These are phyloP conservation scores for Gandaritis pyraliata DNA, from an alignment of 2,888 invertebrate genomes.

Conservation along the genomic window DNA sequence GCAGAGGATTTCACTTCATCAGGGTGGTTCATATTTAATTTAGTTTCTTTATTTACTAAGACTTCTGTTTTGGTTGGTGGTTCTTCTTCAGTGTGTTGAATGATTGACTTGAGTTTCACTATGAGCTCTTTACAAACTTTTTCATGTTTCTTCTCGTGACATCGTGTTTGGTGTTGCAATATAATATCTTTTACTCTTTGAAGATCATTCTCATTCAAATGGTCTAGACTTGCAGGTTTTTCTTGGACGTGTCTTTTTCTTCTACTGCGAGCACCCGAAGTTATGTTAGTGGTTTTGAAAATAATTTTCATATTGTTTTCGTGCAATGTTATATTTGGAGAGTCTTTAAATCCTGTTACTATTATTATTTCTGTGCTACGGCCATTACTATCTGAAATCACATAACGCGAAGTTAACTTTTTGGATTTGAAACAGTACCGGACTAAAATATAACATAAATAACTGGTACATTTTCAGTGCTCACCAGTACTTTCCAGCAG, in stretches of 20 bases:
- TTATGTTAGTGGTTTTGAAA: constrained; percentile 57
- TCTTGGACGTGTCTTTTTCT: constrained; percentile 53
- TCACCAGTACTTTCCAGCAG: constrained; percentile 60
- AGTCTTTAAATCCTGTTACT: constrained; percentile 55
- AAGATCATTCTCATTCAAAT: constrained; percentile 55
- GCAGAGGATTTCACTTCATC: constrained; percentile 28
- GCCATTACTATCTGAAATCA: constrained; percentile 50
- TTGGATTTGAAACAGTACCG: background rate
- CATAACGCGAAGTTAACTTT: background rate
- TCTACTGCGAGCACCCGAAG: constrained; percentile 41
- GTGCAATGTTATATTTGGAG: constrained; percentile 57
- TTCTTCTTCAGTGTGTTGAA: constrained; percentile 19
- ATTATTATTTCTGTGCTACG: constrained; percentile 63
- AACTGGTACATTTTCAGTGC: constrained; percentile 13
- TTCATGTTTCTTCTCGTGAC: constrained; percentile 58
- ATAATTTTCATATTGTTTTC: constrained; percentile 57
- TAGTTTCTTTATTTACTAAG: constrained; percentile 22
- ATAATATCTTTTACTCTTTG: constrained; percentile 65
- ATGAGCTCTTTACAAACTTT: constrained; percentile 67
- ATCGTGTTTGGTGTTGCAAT: constrained; percentile 61
- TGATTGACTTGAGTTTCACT: constrained; percentile 56
- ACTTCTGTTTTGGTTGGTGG: constrained; percentile 30
- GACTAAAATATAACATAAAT: too few species aligned
- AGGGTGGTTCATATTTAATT: constrained; percentile 17
- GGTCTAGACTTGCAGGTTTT: constrained; percentile 36